Base-by-base conservation (phyloP, 30 jellyfish, hydroid and myxozoan species). In the Aurelia sp. region DNA sequence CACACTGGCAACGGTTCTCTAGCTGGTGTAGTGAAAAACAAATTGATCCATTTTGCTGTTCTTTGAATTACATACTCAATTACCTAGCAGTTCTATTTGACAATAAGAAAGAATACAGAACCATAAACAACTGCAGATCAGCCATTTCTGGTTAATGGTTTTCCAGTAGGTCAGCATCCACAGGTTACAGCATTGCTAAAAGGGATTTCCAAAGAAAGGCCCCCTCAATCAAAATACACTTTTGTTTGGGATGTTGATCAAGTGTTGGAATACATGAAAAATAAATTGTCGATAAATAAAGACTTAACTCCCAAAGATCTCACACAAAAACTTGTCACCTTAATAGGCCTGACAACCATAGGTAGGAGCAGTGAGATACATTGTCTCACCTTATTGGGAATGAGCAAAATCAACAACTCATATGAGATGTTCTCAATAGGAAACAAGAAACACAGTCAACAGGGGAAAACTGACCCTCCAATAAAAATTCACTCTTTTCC, bases 1-100 rank as follows among this genome's bases (percentile, higher is more conserved):
- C 92, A 78, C 68, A 77, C 92, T 82, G 86, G 92, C 18, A 62
- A 58, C 52, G 53, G 81, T 82, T 67, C 48, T 62, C 78, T 82
- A 22, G 86, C 86, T 82, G 92, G 86, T 82, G 86, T 82, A 0
- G 13, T 51, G 53, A 82, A 71, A 40, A 73, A 62, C 79, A 82
- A 41, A 31, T 41, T 82, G 92, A 82, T 82, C 92, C 79, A 62
- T 35, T 71, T 82, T 47, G 57, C 55, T 82, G 86, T 20, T 61
- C 77, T 82, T 6, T 82, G 35, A 69, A 55, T 23, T 3, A 66
- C 44, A 59, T 82, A 27, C 4, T 61, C 17, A 71, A 82, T 44
- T 70, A 4, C 21, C 70, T 82, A 1, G 92, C 92, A 66, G 13
- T 3, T 58, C 66, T 82, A 5, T 82, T 69, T 71, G 86, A 82